Evolutionary conservation across 2,797 vertebrate genomes (phyloP).

Genomic region (Melanotaenia parkinsoni): DNA sequence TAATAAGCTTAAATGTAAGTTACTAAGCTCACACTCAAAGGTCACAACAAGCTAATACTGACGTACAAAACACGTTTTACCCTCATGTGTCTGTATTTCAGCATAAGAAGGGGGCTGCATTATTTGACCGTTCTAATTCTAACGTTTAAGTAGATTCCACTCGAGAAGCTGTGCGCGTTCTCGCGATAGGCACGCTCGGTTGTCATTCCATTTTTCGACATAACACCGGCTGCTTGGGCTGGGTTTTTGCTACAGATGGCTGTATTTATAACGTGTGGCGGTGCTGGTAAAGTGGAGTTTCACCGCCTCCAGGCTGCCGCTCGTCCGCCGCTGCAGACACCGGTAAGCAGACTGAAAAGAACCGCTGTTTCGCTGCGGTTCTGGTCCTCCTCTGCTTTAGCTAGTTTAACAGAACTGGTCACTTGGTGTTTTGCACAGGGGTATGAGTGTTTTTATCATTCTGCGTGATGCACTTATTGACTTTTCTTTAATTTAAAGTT

Average conservation of each 20-base stretch:
- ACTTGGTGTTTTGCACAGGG: not conserved
- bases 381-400: not conserved
- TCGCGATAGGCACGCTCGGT: too few relatives aligned
- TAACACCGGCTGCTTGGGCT: not conserved
- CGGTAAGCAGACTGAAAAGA: constrained; percentile 50
- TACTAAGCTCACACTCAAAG: too few relatives aligned
- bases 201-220: too few relatives aligned
- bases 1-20: too few relatives aligned
- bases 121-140: too few relatives aligned
- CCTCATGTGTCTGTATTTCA: too few relatives aligned
- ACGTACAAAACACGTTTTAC: too few relatives aligned
- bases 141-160: too few relatives aligned
- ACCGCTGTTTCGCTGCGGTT: not conserved
- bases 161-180: too few relatives aligned
- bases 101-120: too few relatives aligned
- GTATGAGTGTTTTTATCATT: not conserved
- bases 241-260: constrained; percentile 16
- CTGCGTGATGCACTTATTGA: too few relatives aligned
- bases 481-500: not conserved
- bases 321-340: constrained; percentile 29
- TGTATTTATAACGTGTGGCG: constrained; percentile 33
- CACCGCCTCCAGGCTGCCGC: constrained; percentile 25
- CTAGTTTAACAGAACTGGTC: not conserved
- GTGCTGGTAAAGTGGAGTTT: constrained; percentile 26
- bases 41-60: too few relatives aligned